These are phyloP conservation scores for Machaerirhynchus nigripectus DNA, from an alignment of 2,113 vertebrate species.

Conservation along the genomic window DNA sequence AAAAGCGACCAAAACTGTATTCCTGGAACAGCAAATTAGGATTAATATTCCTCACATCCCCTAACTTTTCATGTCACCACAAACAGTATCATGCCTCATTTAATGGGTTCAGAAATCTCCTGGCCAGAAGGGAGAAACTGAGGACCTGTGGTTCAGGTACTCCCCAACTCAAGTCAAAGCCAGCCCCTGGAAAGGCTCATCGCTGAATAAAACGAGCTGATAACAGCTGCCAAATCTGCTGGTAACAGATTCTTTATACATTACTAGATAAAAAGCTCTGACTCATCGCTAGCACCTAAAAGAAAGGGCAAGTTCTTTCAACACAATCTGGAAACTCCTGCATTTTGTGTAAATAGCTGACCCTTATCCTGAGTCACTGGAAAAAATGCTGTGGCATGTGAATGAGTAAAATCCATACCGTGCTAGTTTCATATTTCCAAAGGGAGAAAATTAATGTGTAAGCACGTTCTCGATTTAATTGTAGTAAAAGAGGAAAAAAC, in stretches of 20 bases:
- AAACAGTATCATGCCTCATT: neutral
- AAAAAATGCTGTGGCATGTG: constrained; percentile 65
- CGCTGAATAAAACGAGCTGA: neutral
- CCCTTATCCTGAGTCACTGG: constrained; percentile 72
- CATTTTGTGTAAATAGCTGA: constrained; percentile 66
- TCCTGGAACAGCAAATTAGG: neutral
- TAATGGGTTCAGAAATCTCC: neutral
- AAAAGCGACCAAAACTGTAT: neutral
- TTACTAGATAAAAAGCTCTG: constrained; percentile 50
- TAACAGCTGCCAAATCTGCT: constrained; percentile 26
- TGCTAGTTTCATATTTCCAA: constrained; percentile 51
- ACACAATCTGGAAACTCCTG: constrained; percentile 73
- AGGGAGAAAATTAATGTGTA: constrained; percentile 46
- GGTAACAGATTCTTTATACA: constrained; percentile 11
- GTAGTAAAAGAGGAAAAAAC: neutral
- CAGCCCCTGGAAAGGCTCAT: neutral
- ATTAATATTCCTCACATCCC: neutral
- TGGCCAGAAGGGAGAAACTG: neutral
- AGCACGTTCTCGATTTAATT: neutral
- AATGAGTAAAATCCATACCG: constrained; percentile 61
- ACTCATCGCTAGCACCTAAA: constrained; percentile 42
- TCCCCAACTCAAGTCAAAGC: neutral
- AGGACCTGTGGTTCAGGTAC: neutral
- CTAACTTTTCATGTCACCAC: neutral
- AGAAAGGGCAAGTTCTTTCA: constrained; percentile 68